phyloP scores from a whole-genome alignment of 2,797 vertebrate species.

The Benthosema pterotum region DNA sequence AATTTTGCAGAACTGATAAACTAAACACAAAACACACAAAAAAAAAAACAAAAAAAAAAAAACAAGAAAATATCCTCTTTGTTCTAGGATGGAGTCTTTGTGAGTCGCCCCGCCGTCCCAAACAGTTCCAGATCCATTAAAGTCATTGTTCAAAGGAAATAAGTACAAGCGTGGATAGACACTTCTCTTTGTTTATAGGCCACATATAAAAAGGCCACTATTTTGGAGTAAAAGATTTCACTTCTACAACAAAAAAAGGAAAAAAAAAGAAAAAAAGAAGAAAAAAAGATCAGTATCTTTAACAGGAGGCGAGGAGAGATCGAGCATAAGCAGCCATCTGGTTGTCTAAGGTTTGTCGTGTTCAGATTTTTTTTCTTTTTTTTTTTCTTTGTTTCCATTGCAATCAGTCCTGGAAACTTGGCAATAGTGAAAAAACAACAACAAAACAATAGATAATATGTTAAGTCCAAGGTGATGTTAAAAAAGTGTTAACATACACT shows the following conservation, averaged over 20 bases:
- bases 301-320: conserved; percentile 43
- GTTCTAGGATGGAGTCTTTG: conserved; percentile 74
- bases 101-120: conserved; percentile 61
- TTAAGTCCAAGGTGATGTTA: conserved; percentile 65
- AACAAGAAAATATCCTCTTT: conserved; percentile 59
- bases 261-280: conserved; percentile 63
- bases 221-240: conserved; percentile 78
- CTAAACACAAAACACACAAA: conserved; percentile 5
- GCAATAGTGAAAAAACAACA: conserved; percentile 63
- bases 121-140: conserved; percentile 58
- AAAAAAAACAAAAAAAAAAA: conserved; percentile 9
- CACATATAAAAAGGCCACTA: conserved; percentile 79
- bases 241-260: conserved; percentile 48
- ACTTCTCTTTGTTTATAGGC: conserved; percentile 78
- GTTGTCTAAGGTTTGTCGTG: conserved; percentile 80
- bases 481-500: conserved; percentile 53
- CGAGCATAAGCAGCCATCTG: conserved; percentile 78
- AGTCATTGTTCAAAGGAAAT: conserved; percentile 72
- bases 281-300: not conserved
- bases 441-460: conserved; percentile 43
- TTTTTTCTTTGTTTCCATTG: conserved; percentile 56
- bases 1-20: conserved; percentile 76
- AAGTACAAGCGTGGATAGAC: conserved; percentile 66
- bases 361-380: conserved; percentile 74
- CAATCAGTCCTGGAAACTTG: conserved; percentile 77